phyloP scores from a whole-genome alignment of 2,113 vertebrate species.

The Eudyptes chrysolophus region DNA sequence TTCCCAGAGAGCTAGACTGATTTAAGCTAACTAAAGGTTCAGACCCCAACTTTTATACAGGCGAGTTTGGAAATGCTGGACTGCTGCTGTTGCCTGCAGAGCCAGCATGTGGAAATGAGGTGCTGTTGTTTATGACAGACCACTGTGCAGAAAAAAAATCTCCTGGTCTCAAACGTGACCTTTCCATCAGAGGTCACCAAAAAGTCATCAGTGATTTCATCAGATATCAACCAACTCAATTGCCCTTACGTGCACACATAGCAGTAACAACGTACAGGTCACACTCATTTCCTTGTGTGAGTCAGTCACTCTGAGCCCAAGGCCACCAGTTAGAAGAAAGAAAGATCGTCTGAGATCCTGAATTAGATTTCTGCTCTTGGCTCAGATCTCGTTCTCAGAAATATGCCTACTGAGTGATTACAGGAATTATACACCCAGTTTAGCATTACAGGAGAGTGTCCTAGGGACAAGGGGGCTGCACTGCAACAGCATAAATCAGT shows the following conservation, averaged over 20 bases:
- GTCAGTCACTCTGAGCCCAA: conserved; percentile 56
- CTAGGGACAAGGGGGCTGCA: not conserved
- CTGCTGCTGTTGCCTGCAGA: not conserved
- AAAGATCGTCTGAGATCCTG: conserved; percentile 47
- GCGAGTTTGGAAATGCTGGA: not conserved
- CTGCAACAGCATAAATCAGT: not conserved
- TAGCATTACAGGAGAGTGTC: not conserved
- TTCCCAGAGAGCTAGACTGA: not conserved
- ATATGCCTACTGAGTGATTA: conserved; percentile 43
- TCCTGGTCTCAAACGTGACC: conserved; percentile 1
- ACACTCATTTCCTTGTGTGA: conserved; percentile 59
- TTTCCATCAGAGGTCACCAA: conserved; percentile 46
- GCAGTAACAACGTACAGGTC: conserved; percentile 43
- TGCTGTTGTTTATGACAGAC: conserved; percentile 32
- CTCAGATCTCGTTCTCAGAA: conserved; percentile 49
- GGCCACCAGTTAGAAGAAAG: conserved; percentile 62
- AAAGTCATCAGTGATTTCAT: conserved; percentile 63
- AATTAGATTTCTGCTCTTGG: conserved; percentile 59
- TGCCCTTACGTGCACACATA: conserved; percentile 54
- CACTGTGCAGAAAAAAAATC: not conserved
- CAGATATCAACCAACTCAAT: conserved; percentile 61
- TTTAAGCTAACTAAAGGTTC: not conserved
- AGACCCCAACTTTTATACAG: not conserved
- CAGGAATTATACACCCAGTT: not conserved
- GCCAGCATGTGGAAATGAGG: not conserved